Evolutionary conservation across 2,888 invertebrate species (phyloP).

Genomic region (Thereva nobilitata): DNA sequence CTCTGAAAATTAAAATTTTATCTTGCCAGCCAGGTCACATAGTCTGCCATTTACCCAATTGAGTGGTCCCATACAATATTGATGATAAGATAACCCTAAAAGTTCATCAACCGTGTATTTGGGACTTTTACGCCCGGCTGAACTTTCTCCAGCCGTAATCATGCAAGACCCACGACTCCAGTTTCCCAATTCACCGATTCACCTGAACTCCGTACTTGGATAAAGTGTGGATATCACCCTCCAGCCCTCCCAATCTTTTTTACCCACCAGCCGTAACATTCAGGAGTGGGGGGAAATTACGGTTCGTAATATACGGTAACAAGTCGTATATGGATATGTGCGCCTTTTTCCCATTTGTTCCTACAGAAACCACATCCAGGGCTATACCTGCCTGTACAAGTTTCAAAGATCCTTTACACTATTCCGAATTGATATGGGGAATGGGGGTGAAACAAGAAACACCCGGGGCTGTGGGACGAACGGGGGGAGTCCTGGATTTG

Average conservation of each 20-base stretch:
- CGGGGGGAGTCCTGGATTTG: no score
- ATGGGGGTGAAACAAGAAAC: neutral
- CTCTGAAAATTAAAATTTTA: constrained; percentile 31
- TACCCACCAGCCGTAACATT: constrained; percentile 4
- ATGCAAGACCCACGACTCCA: constrained; percentile 16
- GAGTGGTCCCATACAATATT: constrained; percentile 30
- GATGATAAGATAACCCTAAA: constrained; percentile 34
- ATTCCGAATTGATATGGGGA: constrained; percentile 1
- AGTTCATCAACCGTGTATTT: constrained; percentile 33
- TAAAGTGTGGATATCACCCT: neutral
- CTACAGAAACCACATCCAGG: constrained; percentile 12
- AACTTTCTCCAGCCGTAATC: constrained; percentile 23
- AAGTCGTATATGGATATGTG: constrained; percentile 5
- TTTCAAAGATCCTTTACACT: constrained; percentile 20
- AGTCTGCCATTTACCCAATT: constrained; percentile 33
- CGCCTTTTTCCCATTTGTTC: constrained; percentile 9
- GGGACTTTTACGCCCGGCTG: constrained; percentile 31
- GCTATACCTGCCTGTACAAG: neutral
- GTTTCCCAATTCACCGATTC: constrained; percentile 22
- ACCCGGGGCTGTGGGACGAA: no score
- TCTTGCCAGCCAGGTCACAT: constrained; percentile 29
- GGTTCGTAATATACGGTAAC: no score
- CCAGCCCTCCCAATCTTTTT: neutral
- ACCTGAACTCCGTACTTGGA: constrained; percentile 5
- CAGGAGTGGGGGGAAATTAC: neutral